phyloP scores from a whole-genome alignment of 1,140 invertebrate genomes.

The Philopotamus ludificatus region DNA sequence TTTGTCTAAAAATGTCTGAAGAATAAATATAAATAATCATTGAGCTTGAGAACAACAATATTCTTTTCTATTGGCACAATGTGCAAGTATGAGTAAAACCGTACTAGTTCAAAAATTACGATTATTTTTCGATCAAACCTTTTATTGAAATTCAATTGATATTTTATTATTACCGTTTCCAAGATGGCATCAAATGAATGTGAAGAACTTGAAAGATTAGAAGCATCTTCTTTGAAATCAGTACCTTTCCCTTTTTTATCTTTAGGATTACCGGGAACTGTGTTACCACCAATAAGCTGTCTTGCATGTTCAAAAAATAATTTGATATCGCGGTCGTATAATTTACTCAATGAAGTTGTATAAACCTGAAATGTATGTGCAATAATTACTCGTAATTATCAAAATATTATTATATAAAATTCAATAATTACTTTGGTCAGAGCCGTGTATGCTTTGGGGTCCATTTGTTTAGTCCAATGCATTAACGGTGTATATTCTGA shows the following conservation, averaged over 20 bases:
- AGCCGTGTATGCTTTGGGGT: constrained; percentile 75
- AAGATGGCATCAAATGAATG: constrained; percentile 50
- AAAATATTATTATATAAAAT: constrained; percentile 1
- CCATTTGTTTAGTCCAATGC: constrained; percentile 86
- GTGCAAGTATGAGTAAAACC: too few relatives aligned
- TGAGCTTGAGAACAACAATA: too few relatives aligned
- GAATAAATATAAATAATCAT: too few relatives aligned
- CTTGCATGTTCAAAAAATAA: constrained; percentile 77
- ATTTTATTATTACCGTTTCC: constrained; percentile 45
- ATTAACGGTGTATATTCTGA: constrained; percentile 84
- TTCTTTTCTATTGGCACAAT: too few relatives aligned
- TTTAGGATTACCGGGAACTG: constrained; percentile 17
- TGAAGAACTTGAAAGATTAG: constrained; percentile 36
- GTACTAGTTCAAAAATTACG: too few relatives aligned
- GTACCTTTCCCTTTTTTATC: constrained; percentile 35
- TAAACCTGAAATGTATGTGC: constrained; percentile 64
- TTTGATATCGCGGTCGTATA: constrained; percentile 82
- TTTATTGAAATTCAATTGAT: not conserved
- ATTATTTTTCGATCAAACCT: not conserved
- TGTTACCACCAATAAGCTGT: constrained; percentile 44
- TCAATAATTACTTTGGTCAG: constrained; percentile 57
- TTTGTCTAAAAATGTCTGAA: too few relatives aligned
- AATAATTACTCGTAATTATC: not conserved
- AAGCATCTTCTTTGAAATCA: constrained; percentile 36
- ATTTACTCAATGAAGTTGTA: constrained; percentile 72